Evolutionary conservation across 2,888 invertebrate genomes (phyloP).

Genomic region (Pristionchus arcanus): DNA sequence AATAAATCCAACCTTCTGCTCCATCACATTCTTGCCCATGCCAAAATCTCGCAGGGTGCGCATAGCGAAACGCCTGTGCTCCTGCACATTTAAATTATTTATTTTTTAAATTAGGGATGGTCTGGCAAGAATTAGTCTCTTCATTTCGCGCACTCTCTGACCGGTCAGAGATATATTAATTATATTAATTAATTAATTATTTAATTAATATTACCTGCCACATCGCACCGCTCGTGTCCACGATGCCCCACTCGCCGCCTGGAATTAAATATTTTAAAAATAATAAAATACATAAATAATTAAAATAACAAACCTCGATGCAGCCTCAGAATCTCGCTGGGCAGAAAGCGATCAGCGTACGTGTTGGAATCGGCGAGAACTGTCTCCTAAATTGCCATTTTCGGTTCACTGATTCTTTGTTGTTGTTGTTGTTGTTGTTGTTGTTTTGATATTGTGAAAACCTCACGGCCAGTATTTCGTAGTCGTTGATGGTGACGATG

Average conservation of each 20-base stretch:
- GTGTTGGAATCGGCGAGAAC: not conserved
- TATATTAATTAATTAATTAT: not conserved
- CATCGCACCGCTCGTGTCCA: not conserved
- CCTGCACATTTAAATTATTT: not conserved
- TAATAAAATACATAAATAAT: not conserved
- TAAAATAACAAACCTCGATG: not conserved
- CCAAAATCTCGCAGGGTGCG: not conserved
- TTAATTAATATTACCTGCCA: not conserved
- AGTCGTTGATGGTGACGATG: not conserved
- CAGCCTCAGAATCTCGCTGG: not conserved
- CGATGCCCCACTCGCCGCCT: constrained; percentile 18
- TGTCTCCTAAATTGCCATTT: not conserved
- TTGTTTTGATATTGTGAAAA: not conserved
- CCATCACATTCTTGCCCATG: no score
- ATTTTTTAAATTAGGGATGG: no score
- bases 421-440: no score
- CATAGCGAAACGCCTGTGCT: not conserved
- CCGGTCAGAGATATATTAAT: no score
- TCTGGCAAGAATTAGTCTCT: no score
- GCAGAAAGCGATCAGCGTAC: constrained; percentile 10
- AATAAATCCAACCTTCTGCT: not conserved
- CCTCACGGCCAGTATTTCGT: constrained; percentile 2
- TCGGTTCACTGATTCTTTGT: no score
- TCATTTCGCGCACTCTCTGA: no score
- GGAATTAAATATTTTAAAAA: not conserved